Base-by-base conservation (phyloP, 2,113 vertebrate genomes). In the Lampris incognitus region DNA sequence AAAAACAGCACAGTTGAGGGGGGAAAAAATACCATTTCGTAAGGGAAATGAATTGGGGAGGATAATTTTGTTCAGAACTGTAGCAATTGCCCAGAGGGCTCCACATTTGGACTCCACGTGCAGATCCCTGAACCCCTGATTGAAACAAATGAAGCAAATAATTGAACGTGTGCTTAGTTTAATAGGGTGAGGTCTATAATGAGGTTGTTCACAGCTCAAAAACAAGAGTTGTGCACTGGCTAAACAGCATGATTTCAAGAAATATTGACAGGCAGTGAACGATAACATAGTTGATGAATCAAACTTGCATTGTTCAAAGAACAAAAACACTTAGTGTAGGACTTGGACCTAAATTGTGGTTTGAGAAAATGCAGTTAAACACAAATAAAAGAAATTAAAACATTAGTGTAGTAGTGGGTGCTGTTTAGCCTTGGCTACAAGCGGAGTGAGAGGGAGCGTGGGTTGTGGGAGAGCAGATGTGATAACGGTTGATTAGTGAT, bases 321-420 rank as follows among this genome's bases (percentile, higher is more conserved):
- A 60, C 1, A 67, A 67, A 24, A 39, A 48, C 38, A 54, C 71
- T 60, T 71, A 24, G 56, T 24, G 1, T 24, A 39, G 13, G 11
- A 44, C 42, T 71, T 37, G 55, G 55, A 24, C 37, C 5, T 86
- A 64, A 79, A 72, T 79, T 40, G 75, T 10, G 58, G 71, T 84
- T 84, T 24, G 64, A 59, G 44, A 49, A 49, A 40, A 24, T 44
- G 70, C 74, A 70, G 66, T 41, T 51, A 68, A 75, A 55, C 64
- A 69, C 42, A 54, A 79, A 70, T 77, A 54, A 75, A 54, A 8
- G 59, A 59, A 41, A 61, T 41, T 44, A 8, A 54, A 72, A 24
- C 24, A 24, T 24, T 24, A 24, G 24, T 24, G 24, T 24, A 0
- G 24, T 24, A 24, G 24, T 24, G 24, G 24, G 24, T 24, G 24